phyloP scores from a whole-genome alignment of 2,888 invertebrate species.

The Nycteola revayana region DNA sequence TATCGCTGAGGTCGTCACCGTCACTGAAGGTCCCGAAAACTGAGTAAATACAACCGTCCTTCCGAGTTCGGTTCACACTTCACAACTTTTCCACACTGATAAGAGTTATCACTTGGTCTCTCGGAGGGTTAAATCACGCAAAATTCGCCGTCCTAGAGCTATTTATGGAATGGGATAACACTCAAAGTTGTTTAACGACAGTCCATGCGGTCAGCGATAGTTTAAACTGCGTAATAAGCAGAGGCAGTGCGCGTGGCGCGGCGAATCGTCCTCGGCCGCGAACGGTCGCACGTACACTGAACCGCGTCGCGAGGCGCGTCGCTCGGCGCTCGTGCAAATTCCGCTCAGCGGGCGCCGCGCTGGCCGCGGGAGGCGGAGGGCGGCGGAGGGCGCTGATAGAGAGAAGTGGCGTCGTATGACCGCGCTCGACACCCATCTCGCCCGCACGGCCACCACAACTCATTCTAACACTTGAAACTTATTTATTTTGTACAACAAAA shows the following conservation, averaged over 20 bases:
- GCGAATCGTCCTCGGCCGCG: constrained; percentile 64
- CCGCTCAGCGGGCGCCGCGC: constrained; percentile 58
- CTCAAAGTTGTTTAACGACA: constrained; percentile 43
- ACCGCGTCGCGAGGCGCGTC: constrained; percentile 48
- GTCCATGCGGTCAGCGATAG: constrained; percentile 73
- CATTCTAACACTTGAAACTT: constrained; percentile 31
- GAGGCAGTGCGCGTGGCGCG: constrained; percentile 54
- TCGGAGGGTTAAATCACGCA: constrained; percentile 27
- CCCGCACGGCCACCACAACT: constrained; percentile 1
- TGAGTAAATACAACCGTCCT: constrained; percentile 52
- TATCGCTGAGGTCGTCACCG: constrained; percentile 58
- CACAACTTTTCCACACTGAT: constrained; percentile 72
- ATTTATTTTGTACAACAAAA: too few relatives aligned
- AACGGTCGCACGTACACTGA: constrained; percentile 78
- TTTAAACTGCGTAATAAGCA: constrained; percentile 78
- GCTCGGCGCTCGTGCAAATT: constrained; percentile 68
- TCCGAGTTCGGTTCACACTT: constrained; percentile 58
- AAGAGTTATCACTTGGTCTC: constrained; percentile 63
- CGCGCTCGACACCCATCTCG: constrained; percentile 36
- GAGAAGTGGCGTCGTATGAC: constrained; percentile 65
- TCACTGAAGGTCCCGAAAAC: constrained; percentile 47
- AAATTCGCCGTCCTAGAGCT: constrained; percentile 22
- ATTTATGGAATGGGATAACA: constrained; percentile 27
- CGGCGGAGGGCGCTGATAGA: constrained; percentile 60
- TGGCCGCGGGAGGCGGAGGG: constrained; percentile 47